These are phyloP conservation scores for Papilio machaon DNA, from an alignment of 1,140 invertebrate genomes.

Conservation along the genomic window DNA sequence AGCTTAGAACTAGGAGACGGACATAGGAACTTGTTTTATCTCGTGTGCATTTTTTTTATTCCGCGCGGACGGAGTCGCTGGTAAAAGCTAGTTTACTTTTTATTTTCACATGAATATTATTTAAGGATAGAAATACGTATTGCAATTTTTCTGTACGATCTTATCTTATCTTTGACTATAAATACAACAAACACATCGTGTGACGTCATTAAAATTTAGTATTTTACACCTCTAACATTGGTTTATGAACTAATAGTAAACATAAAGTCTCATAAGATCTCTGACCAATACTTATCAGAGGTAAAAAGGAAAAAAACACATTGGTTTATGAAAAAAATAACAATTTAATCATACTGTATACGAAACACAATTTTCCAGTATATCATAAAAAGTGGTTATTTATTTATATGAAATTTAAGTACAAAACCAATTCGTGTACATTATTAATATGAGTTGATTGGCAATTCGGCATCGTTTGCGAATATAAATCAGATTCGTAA, in stretches of 20 bases:
- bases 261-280: too few relatives aligned
- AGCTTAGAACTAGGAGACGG: too few relatives aligned
- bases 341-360: too few relatives aligned
- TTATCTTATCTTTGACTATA: neutral
- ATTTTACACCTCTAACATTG: too few relatives aligned
- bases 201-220: neutral
- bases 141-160: neutral
- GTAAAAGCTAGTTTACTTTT: too few relatives aligned
- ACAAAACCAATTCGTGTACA: conserved; percentile 1
- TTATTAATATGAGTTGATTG: conserved; percentile 23
- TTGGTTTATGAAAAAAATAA: too few relatives aligned
- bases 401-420: conserved; percentile 3
- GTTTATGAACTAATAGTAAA: too few relatives aligned
- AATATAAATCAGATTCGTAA: conserved; percentile 6
- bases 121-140: neutral
- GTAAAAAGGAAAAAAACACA: too few relatives aligned
- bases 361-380: neutral
- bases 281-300: too few relatives aligned
- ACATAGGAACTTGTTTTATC: too few relatives aligned
- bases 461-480: conserved; percentile 11
- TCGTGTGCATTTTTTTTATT: too few relatives aligned
- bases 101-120: neutral
- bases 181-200: neutral
- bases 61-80: too few relatives aligned
- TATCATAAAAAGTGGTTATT: neutral